Percentiles rank a stretch among this genome's conserved stretches.
phyloP scores from a whole-genome alignment of 2,113 vertebrate species.

The Steatornis caripensis region DNA sequence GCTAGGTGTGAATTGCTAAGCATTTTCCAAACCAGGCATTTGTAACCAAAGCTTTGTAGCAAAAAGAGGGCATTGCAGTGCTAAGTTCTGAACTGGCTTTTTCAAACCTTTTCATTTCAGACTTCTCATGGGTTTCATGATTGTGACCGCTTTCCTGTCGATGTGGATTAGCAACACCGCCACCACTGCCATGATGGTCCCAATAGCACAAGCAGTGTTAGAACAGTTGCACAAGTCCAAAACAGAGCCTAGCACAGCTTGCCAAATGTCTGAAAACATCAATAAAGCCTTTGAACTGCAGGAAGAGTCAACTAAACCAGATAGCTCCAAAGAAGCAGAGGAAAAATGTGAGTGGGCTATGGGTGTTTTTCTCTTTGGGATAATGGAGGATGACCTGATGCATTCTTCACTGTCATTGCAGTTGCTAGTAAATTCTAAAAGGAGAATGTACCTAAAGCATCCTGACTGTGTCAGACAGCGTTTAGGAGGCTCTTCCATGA shows the following conservation, averaged over 20 bases:
- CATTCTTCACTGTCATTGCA: not conserved
- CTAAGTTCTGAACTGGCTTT: not conserved
- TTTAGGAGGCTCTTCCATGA: not conserved
- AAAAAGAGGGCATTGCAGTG: not conserved
- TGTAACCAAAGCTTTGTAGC: not conserved
- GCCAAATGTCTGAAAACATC: not conserved
- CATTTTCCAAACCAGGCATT: not conserved
- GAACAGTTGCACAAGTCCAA: slow-evolving; percentile 78
- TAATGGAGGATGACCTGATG: not conserved
- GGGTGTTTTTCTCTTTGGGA: not conserved
- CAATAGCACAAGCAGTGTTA: slow-evolving; percentile 86
- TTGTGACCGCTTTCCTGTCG: slow-evolving; percentile 88
- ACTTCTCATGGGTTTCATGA: slow-evolving; percentile 92
- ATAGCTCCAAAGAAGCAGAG: not conserved
- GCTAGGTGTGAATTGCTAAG: not conserved
- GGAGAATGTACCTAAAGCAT: not conserved
- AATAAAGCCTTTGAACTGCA: slow-evolving; percentile 72
- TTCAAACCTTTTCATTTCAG: slow-evolving; percentile 55
- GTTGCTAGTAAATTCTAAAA: not conserved
- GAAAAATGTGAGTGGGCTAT: not conserved
- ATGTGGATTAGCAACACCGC: slow-evolving; percentile 99
- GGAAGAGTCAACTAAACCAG: not conserved
- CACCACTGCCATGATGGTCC: slow-evolving; percentile 95
- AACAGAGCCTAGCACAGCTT: accelerated
- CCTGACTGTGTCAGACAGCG: not conserved